A percentile compares a stretch with the other conserved stretches of the same genome.
Evolutionary conservation across 1,140 invertebrate species (phyloP).

Genomic region (Musca domestica): DNA sequence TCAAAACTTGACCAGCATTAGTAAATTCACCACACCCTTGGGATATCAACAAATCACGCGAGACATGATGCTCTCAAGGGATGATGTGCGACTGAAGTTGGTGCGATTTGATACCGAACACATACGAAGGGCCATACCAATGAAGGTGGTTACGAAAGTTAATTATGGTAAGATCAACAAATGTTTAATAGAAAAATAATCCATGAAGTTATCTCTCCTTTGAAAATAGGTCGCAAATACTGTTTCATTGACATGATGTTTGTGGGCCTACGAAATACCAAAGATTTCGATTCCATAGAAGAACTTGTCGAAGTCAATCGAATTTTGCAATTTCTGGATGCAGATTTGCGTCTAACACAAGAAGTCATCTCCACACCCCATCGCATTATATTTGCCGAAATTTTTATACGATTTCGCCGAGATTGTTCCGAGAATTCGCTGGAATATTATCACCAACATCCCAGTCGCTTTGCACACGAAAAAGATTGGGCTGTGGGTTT

Average conservation of each 20-base stretch:
- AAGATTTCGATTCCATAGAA: conserved; percentile 39
- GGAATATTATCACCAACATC: neutral
- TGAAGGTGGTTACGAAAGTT: conserved; percentile 40
- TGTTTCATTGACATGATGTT: conserved; percentile 52
- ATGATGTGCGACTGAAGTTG: conserved; percentile 43
- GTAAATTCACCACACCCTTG: conserved; percentile 45
- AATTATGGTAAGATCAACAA: conserved; percentile 33
- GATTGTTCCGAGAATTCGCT: conserved; percentile 35
- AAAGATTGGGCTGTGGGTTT: conserved; percentile 49
- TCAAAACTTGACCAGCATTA: conserved; percentile 36
- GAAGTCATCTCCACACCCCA: conserved; percentile 38
- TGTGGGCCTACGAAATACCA: conserved; percentile 47
- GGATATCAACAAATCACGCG: conserved; percentile 49
- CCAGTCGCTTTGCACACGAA: neutral
- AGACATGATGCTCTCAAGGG: conserved; percentile 48
- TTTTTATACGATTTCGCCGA: conserved; percentile 46
- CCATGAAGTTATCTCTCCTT: neutral
- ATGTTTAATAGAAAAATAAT: no score
- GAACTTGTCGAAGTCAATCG: conserved; percentile 41
- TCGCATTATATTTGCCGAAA: conserved; percentile 50
- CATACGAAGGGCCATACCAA: conserved; percentile 45
- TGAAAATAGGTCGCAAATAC: conserved; percentile 33
- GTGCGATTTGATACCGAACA: conserved; percentile 44
- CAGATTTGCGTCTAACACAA: conserved; percentile 32
- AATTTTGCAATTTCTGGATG: conserved; percentile 36